phyloP scores from a whole-genome alignment of 2,888 invertebrate genomes.

The Netelia virgata region DNA sequence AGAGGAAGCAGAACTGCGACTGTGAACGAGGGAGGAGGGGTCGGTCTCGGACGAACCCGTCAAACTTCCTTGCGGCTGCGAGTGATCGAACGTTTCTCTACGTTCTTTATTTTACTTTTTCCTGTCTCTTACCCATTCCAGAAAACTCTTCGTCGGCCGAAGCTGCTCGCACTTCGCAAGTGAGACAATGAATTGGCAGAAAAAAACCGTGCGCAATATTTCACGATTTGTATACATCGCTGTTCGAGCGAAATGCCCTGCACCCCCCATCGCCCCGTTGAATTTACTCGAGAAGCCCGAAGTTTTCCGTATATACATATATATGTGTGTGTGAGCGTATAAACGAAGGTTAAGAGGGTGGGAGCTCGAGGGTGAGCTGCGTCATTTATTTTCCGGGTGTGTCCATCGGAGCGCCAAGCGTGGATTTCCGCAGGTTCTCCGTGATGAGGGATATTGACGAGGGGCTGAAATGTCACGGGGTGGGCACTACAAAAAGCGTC shows the following conservation, averaged over 20 bases:
- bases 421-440: constrained; percentile 29
- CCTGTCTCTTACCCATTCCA: constrained; percentile 36
- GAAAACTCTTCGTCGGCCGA: constrained; percentile 1
- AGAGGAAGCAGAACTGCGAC: constrained; percentile 32
- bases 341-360: neutral
- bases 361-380: neutral
- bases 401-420: constrained; percentile 17
- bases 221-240: constrained; percentile 48
- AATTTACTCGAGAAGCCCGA: constrained; percentile 58
- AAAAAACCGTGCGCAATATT: constrained; percentile 45
- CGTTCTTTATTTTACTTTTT: constrained; percentile 29
- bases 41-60: constrained; percentile 46
- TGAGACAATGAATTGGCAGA: constrained; percentile 58
- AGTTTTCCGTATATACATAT: constrained; percentile 28
- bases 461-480: constrained; percentile 13
- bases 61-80: constrained; percentile 59
- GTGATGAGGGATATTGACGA: constrained; percentile 32
- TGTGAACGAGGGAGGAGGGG: neutral
- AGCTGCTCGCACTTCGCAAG: neutral
- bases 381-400: constrained; percentile 55
- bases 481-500: constrained; percentile 47
- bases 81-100: constrained; percentile 64
- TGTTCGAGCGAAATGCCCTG: constrained; percentile 30
- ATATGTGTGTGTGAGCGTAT: constrained; percentile 11
- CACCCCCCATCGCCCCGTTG: constrained; percentile 29